Conservation (phyloP, 2,797 vertebrate species). For the Eleutherodactylus coqui region DNA sequence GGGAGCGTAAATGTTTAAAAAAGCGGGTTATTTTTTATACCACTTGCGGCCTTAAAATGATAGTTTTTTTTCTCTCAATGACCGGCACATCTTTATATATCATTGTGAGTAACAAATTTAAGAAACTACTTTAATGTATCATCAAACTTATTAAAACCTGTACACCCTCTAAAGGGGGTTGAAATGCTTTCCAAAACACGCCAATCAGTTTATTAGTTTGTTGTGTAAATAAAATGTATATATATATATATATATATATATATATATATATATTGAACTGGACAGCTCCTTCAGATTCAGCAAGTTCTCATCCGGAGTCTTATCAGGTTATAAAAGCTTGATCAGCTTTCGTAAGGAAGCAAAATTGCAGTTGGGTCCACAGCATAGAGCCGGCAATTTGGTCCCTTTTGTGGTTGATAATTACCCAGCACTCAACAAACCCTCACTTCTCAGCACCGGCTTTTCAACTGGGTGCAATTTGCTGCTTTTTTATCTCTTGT, state of each 20-base stretch:
- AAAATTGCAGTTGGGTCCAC: slow-evolving; percentile 64
- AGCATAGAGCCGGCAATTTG: slow-evolving; percentile 61
- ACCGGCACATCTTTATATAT: too few relatives aligned
- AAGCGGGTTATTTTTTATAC: too few relatives aligned
- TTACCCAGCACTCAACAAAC: slow-evolving; percentile 64
- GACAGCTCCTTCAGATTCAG: slow-evolving; percentile 57
- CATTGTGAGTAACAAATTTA: too few relatives aligned
- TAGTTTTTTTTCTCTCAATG: too few relatives aligned
- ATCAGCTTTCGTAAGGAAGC: slow-evolving; percentile 59
- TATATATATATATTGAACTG: slow-evolving; percentile 40
- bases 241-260: slow-evolving; percentile 59
- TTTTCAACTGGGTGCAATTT: slow-evolving; percentile 65
- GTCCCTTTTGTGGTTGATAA: slow-evolving; percentile 64
- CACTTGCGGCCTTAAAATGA: too few relatives aligned
- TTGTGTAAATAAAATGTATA: neutral
- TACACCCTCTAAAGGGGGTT: neutral
- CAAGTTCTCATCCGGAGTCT: slow-evolving; percentile 60
- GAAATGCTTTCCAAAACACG: neutral
- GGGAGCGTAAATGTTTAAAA: too few relatives aligned
- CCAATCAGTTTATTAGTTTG: neutral
- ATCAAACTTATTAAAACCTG: neutral
- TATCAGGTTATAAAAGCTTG: slow-evolving; percentile 63
- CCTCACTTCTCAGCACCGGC: slow-evolving; percentile 62
- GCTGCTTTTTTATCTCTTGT: slow-evolving; percentile 64
- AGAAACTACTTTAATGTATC: too few relatives aligned